Conservation (phyloP, 2,113 vertebrate species). For the Otolemur garnettii region DNA sequence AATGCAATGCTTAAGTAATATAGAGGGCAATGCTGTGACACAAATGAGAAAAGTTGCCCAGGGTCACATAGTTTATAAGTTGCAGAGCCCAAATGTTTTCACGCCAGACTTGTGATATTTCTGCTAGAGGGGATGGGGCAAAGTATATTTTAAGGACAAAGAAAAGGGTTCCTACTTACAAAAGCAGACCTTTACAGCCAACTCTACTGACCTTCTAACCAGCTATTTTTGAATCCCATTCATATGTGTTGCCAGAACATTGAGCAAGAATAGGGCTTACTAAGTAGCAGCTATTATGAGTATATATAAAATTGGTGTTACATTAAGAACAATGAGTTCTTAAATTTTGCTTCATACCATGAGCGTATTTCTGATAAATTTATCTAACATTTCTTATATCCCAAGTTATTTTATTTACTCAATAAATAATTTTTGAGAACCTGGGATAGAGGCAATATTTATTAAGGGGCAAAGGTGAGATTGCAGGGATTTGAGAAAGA, state of each 20-base stretch:
- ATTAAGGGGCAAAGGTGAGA: neutral
- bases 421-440: neutral
- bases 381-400: neutral
- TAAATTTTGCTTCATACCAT: neutral
- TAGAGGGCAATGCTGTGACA: neutral
- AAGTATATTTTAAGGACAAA: constrained; percentile 62
- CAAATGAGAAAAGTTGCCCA: neutral
- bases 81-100: constrained; percentile 23
- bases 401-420: neutral
- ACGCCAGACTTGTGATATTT: constrained; percentile 54
- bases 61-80: constrained; percentile 2
- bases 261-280: neutral
- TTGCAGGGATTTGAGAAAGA: neutral
- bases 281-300: neutral
- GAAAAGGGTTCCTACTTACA: constrained; percentile 49
- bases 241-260: neutral
- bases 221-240: constrained; percentile 47
- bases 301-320: neutral
- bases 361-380: neutral
- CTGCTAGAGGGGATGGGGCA: constrained; percentile 30
- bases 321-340: neutral
- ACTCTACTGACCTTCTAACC: constrained; percentile 41
- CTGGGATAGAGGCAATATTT: neutral
- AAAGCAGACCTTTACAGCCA: constrained; percentile 24
- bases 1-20: constrained; percentile 32